phyloP scores from a whole-genome alignment of 2,797 vertebrate genomes.

The Acanthurus lineatus region DNA sequence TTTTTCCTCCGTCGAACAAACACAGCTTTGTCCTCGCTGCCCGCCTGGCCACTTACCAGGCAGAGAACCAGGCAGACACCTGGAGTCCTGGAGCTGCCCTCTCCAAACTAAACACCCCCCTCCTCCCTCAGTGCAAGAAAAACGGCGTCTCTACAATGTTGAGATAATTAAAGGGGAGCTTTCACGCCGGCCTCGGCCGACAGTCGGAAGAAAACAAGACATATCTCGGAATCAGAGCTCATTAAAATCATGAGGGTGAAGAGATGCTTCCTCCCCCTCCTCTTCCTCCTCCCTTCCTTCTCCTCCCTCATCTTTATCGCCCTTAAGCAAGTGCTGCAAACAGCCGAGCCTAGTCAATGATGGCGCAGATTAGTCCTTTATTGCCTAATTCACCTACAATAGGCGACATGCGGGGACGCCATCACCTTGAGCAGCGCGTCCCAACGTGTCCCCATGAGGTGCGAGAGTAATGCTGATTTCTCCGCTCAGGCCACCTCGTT shows the following conservation, averaged over 20 bases:
- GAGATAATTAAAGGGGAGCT: constrained; percentile 82
- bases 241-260: constrained; percentile 76
- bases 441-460: constrained; percentile 56
- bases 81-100: constrained; percentile 79
- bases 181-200: constrained; percentile 72
- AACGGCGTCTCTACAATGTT: constrained; percentile 69
- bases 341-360: constrained; percentile 71
- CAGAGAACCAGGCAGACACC: constrained; percentile 78
- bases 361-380: constrained; percentile 76
- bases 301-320: constrained; percentile 68
- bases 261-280: constrained; percentile 61
- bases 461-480: constrained; percentile 66
- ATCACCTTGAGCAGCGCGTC: constrained; percentile 74
- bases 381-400: constrained; percentile 75
- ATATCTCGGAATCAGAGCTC: constrained; percentile 75
- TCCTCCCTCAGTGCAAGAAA: constrained; percentile 45
- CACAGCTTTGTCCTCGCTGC: constrained; percentile 84
- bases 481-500: constrained; percentile 67
- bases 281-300: constrained; percentile 5
- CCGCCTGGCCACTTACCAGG: constrained; percentile 83
- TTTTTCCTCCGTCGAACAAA: constrained; percentile 81
- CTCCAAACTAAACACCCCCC: constrained; percentile 65
- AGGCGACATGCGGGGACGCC: constrained; percentile 57
- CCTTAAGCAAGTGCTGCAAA: constrained; percentile 75
- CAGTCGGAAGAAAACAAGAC: constrained; percentile 71